phyloP scores from a whole-genome alignment of 1,140 invertebrate genomes.

The Rhagoletis zephyria region DNA sequence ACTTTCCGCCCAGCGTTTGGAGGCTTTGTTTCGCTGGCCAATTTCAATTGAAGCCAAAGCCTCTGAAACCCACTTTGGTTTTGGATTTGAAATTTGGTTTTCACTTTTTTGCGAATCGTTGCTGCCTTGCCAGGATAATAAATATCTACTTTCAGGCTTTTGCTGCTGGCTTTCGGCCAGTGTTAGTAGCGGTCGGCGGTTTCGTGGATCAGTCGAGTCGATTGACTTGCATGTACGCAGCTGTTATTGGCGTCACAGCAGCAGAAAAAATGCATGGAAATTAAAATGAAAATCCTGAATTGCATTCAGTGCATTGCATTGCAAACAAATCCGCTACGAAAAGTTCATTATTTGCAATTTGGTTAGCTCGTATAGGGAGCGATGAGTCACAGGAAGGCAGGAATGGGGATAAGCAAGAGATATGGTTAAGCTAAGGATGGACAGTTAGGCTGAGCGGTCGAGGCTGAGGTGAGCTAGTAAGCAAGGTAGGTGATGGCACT shows the following conservation, averaged over 20 bases:
- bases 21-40: not conserved
- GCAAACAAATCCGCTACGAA: constrained; percentile 24
- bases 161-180: not conserved
- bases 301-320: constrained; percentile 49
- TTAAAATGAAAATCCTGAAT: constrained; percentile 50
- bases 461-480: not conserved
- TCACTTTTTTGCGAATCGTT: not conserved
- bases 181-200: not conserved
- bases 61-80: not conserved
- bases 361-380: not conserved
- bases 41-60: constrained; percentile 40
- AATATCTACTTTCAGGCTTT: constrained; percentile 27
- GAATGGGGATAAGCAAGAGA: not conserved
- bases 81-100: constrained; percentile 16
- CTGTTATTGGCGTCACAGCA: not conserved
- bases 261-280: constrained; percentile 33
- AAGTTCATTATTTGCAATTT: constrained; percentile 51
- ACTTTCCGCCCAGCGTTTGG: not conserved
- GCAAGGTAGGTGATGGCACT: not conserved
- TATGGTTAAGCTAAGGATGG: not conserved
- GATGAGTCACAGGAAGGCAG: not conserved
- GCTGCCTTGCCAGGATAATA: constrained; percentile 13
- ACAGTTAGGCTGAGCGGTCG: constrained; percentile 17
- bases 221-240: constrained; percentile 24
- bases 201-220: not conserved